Percentiles rank a stretch among this genome's conserved stretches.
Evolutionary conservation across 64 coral and sea anemone species (phyloP).

Genomic region (Porites australiensis): DNA sequence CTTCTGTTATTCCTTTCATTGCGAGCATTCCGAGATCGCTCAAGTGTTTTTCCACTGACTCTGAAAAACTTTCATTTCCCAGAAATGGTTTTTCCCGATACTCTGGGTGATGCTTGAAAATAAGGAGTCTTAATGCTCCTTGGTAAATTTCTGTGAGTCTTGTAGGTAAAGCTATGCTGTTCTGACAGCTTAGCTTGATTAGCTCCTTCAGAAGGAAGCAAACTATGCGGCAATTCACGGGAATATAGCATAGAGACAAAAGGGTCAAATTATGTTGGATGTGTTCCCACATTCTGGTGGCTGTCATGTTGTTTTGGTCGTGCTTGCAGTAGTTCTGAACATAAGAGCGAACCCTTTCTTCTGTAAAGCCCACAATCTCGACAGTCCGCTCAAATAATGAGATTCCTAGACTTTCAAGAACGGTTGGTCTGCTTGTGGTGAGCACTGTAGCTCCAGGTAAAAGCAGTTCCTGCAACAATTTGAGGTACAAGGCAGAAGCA

Average conservation of each 20-base stretch:
- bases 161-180: background rate
- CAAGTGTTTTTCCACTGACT: background rate
- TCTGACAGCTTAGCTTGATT: background rate
- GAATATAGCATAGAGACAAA: conserved; percentile 71
- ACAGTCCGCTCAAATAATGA: conserved; percentile 7
- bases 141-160: conserved; percentile 54
- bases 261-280: conserved; percentile 47
- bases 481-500: conserved; percentile 9
- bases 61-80: background rate
- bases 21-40: conserved; percentile 34
- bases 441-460: conserved; percentile 9
- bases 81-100: background rate
- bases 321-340: background rate
- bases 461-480: background rate
- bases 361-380: conserved; percentile 51
- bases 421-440: conserved; percentile 22
- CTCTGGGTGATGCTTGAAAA: conserved; percentile 36
- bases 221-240: conserved; percentile 62
- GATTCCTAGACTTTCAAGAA: background rate
- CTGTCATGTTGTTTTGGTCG: background rate
- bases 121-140: conserved; percentile 52
- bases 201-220: conserved; percentile 43
- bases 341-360: conserved; percentile 37
- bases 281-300: conserved; percentile 18
- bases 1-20: conserved; percentile 19